Conservation (phyloP, 2,113 vertebrate genomes). For the Dicrurus megarhynchus region DNA sequence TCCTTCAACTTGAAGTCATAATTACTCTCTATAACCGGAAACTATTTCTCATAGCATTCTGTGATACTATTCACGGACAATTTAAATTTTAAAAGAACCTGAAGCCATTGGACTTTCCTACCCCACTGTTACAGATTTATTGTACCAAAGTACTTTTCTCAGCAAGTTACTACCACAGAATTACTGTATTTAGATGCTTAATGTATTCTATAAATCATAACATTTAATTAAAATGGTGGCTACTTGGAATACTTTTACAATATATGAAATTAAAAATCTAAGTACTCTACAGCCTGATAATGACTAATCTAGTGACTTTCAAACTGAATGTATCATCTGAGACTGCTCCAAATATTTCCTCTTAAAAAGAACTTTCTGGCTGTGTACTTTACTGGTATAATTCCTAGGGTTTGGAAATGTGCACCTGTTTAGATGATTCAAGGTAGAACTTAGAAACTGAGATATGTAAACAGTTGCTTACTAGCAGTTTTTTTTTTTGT, state of each 20-base stretch:
- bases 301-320: neutral
- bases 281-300: neutral
- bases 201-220: conserved; percentile 32
- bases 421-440: neutral
- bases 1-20: neutral
- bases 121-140: neutral
- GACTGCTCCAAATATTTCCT: neutral
- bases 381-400: neutral
- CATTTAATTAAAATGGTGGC: neutral
- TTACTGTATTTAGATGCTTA: conserved; percentile 25
- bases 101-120: neutral
- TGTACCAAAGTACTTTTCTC: neutral
- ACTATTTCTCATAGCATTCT: neutral
- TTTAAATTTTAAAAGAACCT: neutral
- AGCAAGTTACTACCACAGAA: neutral
- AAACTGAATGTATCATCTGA: neutral
- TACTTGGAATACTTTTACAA: neutral
- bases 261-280: neutral
- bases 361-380: neutral
- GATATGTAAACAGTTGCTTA: neutral
- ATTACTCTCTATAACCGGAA: neutral
- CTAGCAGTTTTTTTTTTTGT: neutral
- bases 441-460: neutral
- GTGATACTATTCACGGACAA: neutral
- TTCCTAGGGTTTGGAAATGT: neutral